A percentile compares a stretch with the other conserved stretches of the same genome.
Evolutionary conservation across 2,113 vertebrate genomes (phyloP).

Genomic region (Syngnathus scovelli): DNA sequence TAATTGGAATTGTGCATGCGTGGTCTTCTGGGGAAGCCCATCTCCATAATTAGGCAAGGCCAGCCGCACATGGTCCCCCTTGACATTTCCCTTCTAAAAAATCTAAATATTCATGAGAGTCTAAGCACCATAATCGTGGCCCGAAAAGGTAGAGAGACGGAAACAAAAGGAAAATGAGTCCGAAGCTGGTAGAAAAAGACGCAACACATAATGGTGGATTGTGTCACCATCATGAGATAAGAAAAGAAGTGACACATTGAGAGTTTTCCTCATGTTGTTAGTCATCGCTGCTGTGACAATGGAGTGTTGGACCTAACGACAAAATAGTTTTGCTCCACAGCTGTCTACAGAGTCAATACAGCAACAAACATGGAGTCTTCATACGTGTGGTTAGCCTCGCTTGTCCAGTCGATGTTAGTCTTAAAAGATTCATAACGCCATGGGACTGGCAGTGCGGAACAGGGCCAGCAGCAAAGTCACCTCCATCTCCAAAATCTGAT

Average conservation of each 20-base stretch:
- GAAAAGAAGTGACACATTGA: neutral
- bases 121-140: constrained; percentile 60
- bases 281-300: neutral
- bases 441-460: too few relatives aligned
- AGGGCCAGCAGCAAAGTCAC: too few relatives aligned
- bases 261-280: neutral
- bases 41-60: constrained; percentile 64
- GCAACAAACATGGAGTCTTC: neutral
- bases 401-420: neutral
- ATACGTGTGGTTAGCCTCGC: neutral
- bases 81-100: constrained; percentile 53
- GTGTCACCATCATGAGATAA: neutral
- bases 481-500: too few relatives aligned
- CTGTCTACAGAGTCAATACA: neutral
- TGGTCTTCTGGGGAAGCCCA: constrained; percentile 1
- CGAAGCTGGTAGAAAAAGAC: constrained; percentile 18
- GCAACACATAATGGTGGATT: constrained; percentile 1
- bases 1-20: constrained; percentile 13
- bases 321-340: neutral
- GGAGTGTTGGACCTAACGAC: neutral
- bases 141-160: constrained; percentile 39
- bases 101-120: constrained; percentile 65
- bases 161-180: constrained; percentile 30
- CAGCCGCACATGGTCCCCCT: constrained; percentile 58
- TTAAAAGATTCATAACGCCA: too few relatives aligned